Evolutionary conservation across 1,140 invertebrate genomes (phyloP).

Genomic region (Pogonus chalceus): DNA sequence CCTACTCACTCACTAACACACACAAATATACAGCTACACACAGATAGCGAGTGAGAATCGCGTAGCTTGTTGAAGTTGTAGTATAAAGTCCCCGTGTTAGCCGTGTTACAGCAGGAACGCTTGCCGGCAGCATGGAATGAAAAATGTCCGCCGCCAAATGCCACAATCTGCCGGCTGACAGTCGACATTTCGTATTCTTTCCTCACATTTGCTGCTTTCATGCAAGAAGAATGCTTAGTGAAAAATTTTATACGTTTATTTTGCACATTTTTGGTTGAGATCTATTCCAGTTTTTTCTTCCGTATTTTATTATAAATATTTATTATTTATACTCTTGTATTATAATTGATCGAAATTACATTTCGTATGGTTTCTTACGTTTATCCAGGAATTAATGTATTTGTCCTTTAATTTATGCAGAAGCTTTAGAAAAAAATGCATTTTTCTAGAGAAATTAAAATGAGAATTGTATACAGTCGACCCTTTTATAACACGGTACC

Average conservation of each 20-base stretch:
- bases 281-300: background rate
- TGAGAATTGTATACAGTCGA: too few species aligned
- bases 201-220: background rate
- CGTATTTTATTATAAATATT: background rate
- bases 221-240: background rate
- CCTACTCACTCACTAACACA: background rate
- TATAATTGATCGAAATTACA: background rate
- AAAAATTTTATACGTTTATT: too few species aligned
- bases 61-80: too few species aligned
- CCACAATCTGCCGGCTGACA: slow-evolving; percentile 1
- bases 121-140: slow-evolving; percentile 14
- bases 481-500: too few species aligned
- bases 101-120: background rate
- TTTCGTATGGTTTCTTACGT: background rate
- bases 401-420: too few species aligned
- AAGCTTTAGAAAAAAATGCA: too few species aligned
- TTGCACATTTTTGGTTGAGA: too few species aligned
- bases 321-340: background rate
- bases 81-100: too few species aligned
- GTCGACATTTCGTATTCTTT: background rate
- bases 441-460: too few species aligned
- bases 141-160: slow-evolving; percentile 24
- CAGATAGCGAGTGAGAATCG: background rate
- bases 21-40: background rate
- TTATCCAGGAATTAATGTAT: too few species aligned